A percentile compares a stretch with the other conserved stretches of the same genome.
Evolutionary conservation across 2,797 vertebrate genomes (phyloP).

Genomic region (Myotis myotis): DNA sequence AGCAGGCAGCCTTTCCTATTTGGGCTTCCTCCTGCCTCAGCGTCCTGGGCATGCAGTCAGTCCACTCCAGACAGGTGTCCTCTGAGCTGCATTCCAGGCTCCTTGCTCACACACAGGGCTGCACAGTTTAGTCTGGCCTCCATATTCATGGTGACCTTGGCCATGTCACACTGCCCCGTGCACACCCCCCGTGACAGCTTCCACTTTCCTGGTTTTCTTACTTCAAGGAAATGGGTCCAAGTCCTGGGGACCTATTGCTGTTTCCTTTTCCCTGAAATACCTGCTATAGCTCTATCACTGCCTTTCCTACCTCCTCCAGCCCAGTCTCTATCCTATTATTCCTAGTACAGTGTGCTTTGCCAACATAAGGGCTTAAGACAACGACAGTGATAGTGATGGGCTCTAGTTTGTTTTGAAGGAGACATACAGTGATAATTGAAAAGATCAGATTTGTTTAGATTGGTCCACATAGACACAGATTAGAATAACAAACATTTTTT

Average conservation of each 20-base stretch:
- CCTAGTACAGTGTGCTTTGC: rapidly evolving
- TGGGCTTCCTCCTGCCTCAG: background rate
- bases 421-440: background rate
- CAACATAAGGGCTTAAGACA: background rate
- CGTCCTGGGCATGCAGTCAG: background rate
- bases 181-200: rapidly evolving
- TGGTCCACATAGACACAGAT: background rate
- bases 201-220: background rate
- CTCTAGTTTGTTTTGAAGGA: background rate
- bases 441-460: conserved; percentile 11
- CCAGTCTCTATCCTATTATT: background rate
- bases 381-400: no score
- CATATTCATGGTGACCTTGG: background rate
- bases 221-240: background rate
- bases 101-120: background rate
- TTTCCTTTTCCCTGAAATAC: background rate
- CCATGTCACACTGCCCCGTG: no score
- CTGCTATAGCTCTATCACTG: background rate
- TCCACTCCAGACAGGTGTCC: background rate
- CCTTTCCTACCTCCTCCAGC: background rate
- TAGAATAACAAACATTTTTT: conserved; percentile 6
- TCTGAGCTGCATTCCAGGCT: background rate
- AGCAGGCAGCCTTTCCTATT: rapidly evolving
- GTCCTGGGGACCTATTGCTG: background rate
- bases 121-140: background rate